phyloP scores from a whole-genome alignment of 2,797 vertebrate genomes.

The Petrocephalus sullivani region DNA sequence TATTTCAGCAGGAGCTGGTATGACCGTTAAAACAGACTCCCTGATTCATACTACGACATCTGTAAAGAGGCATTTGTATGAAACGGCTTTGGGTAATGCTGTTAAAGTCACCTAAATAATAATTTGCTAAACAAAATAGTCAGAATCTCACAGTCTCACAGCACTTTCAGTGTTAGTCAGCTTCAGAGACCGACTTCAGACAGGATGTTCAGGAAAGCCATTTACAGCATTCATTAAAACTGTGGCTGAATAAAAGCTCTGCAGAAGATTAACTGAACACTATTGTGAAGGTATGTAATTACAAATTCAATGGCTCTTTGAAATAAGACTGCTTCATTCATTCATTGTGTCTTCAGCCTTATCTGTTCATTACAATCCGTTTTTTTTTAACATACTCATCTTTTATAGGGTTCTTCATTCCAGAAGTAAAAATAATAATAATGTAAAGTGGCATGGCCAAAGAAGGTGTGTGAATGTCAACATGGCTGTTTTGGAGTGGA shows the following conservation, averaged over 20 bases:
- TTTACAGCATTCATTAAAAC: constrained; percentile 2
- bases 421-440: neutral
- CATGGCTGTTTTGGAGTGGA: neutral
- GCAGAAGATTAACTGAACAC: constrained; percentile 7
- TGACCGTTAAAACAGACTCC: neutral
- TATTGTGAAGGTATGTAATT: neutral
- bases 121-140: neutral
- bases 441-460: neutral
- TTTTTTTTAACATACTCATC: neutral
- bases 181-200: neutral
- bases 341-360: constrained; percentile 5
- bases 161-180: neutral
- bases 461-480: neutral
- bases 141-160: neutral
- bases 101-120: neutral
- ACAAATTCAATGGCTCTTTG: neutral
- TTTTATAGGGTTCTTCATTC: neutral
- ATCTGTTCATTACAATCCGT: constrained; percentile 10
- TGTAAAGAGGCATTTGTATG: neutral
- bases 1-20: neutral
- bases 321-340: neutral
- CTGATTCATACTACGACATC: neutral
- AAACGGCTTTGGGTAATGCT: neutral
- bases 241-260: neutral
- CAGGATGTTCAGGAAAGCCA: constrained; percentile 7